Evolutionary conservation across 2,888 invertebrate genomes (phyloP).

Genomic region (Morpho deidamia): DNA sequence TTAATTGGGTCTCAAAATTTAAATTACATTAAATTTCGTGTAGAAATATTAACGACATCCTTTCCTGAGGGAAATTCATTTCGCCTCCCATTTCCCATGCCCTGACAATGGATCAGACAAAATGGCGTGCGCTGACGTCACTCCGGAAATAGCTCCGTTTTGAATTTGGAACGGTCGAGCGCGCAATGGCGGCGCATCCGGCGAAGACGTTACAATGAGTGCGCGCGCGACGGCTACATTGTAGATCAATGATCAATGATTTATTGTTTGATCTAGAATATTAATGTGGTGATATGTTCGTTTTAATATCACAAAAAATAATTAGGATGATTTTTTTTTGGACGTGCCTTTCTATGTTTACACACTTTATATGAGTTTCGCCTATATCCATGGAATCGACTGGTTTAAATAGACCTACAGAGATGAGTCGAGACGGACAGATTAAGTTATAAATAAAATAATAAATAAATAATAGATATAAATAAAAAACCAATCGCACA

Average conservation of each 20-base stretch:
- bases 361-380: too few relatives aligned
- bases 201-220: constrained; percentile 74
- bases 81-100: constrained; percentile 68
- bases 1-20: neutral
- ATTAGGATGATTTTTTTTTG: too few relatives aligned
- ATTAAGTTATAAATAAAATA: too few relatives aligned
- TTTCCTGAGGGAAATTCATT: constrained; percentile 66
- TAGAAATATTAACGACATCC: constrained; percentile 33
- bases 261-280: constrained; percentile 12
- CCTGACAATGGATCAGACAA: constrained; percentile 53
- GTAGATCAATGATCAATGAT: constrained; percentile 15
- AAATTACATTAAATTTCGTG: constrained; percentile 17
- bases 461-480: too few relatives aligned
- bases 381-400: too few relatives aligned
- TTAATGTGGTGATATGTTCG: neutral
- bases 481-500: too few relatives aligned
- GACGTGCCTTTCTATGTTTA: too few relatives aligned
- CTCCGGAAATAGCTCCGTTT: constrained; percentile 76
- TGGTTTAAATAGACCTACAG: too few relatives aligned
- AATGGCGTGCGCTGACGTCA: constrained; percentile 59
- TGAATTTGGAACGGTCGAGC: constrained; percentile 77
- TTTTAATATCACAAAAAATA: too few relatives aligned
- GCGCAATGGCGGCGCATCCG: constrained; percentile 77
- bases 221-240: constrained; percentile 44
- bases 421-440: too few relatives aligned